These are phyloP conservation scores for Harpagifer antarcticus DNA, from an alignment of 2,797 vertebrate genomes.

Conservation along the genomic window DNA sequence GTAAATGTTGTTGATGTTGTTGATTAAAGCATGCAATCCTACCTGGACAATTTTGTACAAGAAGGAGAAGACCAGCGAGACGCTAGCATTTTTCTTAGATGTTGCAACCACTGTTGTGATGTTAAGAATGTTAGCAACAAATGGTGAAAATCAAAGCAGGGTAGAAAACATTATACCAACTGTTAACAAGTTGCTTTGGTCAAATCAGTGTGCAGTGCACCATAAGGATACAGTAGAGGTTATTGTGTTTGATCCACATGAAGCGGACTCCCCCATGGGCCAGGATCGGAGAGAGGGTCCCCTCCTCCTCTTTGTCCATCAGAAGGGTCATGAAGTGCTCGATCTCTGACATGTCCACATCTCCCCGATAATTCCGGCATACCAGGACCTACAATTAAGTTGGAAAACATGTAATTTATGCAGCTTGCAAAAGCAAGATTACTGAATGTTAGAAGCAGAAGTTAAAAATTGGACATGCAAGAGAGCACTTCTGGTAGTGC, in stretches of 20 bases:
- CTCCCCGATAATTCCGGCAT: constrained; percentile 96
- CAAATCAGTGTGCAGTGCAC: neutral
- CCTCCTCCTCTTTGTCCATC: constrained; percentile 99
- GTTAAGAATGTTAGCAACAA: constrained; percentile 68
- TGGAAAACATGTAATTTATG: neutral
- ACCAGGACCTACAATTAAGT: constrained; percentile 90
- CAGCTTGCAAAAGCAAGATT: neutral
- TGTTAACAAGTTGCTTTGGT: neutral
- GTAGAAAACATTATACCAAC: neutral
- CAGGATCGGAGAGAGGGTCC: constrained; percentile 93
- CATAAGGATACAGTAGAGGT: constrained; percentile 94
- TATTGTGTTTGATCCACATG: constrained; percentile 99
- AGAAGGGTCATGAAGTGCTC: constrained; percentile 98
- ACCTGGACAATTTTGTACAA: constrained; percentile 99
- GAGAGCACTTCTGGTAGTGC: neutral
- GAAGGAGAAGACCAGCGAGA: constrained; percentile 98
- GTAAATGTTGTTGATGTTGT: too few species aligned
- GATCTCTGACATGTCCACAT: constrained; percentile 99
- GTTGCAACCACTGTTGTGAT: constrained; percentile 94
- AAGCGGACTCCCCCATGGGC: constrained; percentile 96
- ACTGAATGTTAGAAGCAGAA: neutral
- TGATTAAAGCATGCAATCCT: constrained; percentile 43
- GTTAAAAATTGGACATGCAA: too few species aligned
- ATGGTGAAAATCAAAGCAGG: neutral
- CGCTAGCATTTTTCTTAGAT: constrained; percentile 98